Base-by-base conservation (phyloP, 2,888 invertebrate genomes). In the Tinea pellionella region DNA sequence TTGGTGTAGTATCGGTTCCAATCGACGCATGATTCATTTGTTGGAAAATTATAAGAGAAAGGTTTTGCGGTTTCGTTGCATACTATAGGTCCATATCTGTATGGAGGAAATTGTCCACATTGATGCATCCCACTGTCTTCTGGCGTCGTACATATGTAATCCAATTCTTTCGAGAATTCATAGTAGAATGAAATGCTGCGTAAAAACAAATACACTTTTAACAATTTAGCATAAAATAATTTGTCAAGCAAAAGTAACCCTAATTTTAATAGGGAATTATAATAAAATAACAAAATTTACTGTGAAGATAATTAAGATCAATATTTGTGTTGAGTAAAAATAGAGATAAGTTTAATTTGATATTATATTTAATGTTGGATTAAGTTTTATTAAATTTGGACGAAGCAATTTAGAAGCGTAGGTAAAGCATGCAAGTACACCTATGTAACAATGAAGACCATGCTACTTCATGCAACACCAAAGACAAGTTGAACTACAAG, bases 1-100 rank as follows among this genome's bases (percentile, higher is more conserved):
- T 94, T 93, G 59, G 96, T 96, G 80, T 99, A 99, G 87, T 99
- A 99, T 84, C 95, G 93, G 88, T 99, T 98, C 99, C 99, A 99
- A 88, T 99, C 96, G 68, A 99, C 95, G 84, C 99, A 99, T 47
- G 94, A 94, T 47, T 78, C 83, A 74, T 92, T 92, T 61, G 93
- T 92, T 57, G 92, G 90, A 63, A 89, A 85, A 73, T 92, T 93
- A 71, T 86, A 81, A 15, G 88, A 87, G 70, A 71, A 81, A 7
- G 90, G 88, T 64, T 88, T 83, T 57, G 93, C 93, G 7, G 92
- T 92, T 69, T 91, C 92, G 71, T 94, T 95, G 88, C 97, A 97
- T 56, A 91, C 85, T 62, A 91, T 72, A 12, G 92, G 91, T 51
- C 94, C 94, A 73, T 92, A 89, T 66, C 92, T 89, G 72, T 89